phyloP scores from a whole-genome alignment of 2,888 invertebrate species.

The Oligia fasciuncula region DNA sequence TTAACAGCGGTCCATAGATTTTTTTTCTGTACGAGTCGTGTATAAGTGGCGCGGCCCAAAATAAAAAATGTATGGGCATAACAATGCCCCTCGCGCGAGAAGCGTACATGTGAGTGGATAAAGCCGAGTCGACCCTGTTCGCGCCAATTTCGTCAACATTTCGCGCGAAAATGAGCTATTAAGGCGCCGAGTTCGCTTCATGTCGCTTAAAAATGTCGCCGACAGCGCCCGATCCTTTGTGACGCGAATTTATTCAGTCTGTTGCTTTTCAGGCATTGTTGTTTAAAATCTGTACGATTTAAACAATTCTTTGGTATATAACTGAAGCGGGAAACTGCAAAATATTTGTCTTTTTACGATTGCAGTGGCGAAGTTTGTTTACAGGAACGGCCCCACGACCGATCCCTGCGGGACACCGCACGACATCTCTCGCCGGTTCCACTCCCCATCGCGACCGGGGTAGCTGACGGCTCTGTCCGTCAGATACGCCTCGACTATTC shows the following conservation, averaged over 20 bases:
- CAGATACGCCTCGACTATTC: too few relatives aligned
- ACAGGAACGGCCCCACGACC: too few relatives aligned
- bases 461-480: too few relatives aligned
- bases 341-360: neutral
- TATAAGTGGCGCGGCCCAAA: too few relatives aligned
- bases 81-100: too few relatives aligned
- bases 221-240: constrained; percentile 42
- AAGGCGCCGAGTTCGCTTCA: constrained; percentile 50
- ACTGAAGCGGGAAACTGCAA: neutral
- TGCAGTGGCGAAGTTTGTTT: neutral
- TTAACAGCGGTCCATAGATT: too few relatives aligned
- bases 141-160: constrained; percentile 64
- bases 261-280: constrained; percentile 22
- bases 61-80: too few relatives aligned
- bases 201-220: constrained; percentile 55
- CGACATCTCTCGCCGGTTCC: too few relatives aligned
- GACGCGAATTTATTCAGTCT: constrained; percentile 37
- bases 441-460: too few relatives aligned
- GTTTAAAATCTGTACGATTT: constrained; percentile 27
- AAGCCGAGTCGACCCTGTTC: constrained; percentile 50
- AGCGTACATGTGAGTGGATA: too few relatives aligned
- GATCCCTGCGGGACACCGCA: too few relatives aligned
- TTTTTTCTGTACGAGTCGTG: too few relatives aligned
- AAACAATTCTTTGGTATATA: constrained; percentile 18
- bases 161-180: constrained; percentile 64